Evolutionary conservation across 2,113 vertebrate genomes (phyloP).

Genomic region (Oenanthe oenanthe): DNA sequence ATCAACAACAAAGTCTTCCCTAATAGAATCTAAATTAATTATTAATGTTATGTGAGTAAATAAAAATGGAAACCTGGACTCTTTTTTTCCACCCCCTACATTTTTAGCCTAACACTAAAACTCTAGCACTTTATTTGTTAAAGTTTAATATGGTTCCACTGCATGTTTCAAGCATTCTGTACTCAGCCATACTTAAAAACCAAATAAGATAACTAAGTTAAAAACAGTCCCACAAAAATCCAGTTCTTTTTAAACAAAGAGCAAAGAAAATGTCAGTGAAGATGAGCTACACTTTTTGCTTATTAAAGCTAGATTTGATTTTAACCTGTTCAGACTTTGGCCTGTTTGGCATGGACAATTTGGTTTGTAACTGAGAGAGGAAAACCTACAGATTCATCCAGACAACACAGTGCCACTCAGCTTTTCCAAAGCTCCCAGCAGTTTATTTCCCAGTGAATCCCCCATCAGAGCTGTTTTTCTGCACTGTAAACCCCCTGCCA

Average conservation of each 20-base stretch:
- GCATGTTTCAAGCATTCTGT: background rate
- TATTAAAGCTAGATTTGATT: background rate
- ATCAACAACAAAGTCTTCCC: background rate
- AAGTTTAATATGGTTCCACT: slow-evolving; percentile 21
- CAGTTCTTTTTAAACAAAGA: background rate
- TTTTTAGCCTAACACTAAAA: background rate
- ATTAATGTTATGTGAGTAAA: slow-evolving; percentile 36
- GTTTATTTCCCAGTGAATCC: background rate
- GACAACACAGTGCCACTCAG: background rate
- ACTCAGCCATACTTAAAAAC: background rate
- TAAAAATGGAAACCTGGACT: slow-evolving; percentile 33
- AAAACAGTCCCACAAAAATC: background rate
- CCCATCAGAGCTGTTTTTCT: background rate
- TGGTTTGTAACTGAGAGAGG: background rate
- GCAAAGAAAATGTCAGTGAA: background rate
- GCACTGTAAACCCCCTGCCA: background rate
- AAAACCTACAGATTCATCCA: background rate
- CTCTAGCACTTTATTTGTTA: slow-evolving; percentile 25
- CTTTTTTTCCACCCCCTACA: background rate
- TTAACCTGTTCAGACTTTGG: background rate
- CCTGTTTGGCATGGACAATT: background rate
- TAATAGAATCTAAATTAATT: slow-evolving; percentile 28
- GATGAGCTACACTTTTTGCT: background rate
- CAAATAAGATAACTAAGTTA: background rate
- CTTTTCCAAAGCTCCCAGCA: background rate